A percentile compares a stretch with the other conserved stretches of the same genome.
Conservation (phyloP, 2,797 vertebrate genomes). For the Oryzias sinensis region DNA sequence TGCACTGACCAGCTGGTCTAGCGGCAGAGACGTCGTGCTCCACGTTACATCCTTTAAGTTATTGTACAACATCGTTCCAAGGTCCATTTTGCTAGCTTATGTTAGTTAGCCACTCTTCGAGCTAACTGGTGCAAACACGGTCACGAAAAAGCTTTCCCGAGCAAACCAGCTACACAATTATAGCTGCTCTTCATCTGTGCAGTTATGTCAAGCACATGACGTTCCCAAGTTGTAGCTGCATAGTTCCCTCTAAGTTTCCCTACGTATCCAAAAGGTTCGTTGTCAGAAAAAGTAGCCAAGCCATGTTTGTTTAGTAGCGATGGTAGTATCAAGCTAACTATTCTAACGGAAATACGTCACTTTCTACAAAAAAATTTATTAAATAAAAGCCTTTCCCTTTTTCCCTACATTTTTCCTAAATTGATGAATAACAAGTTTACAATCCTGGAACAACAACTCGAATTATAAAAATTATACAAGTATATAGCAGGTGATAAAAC, state of each 20-base stretch:
- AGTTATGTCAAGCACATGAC: slow-evolving; percentile 3
- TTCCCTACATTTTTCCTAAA: too few species aligned
- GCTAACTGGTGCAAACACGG: slow-evolving; percentile 63
- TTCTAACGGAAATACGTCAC: slow-evolving; percentile 38
- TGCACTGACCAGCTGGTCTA: slow-evolving; percentile 90
- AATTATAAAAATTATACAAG: too few species aligned
- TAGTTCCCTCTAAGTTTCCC: slow-evolving; percentile 10
- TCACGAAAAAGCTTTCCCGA: slow-evolving; percentile 28
- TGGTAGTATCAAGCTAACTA: slow-evolving; percentile 19
- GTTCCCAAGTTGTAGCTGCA: slow-evolving; percentile 17
- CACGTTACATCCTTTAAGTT: slow-evolving; percentile 93
- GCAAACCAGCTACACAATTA: slow-evolving; percentile 3
- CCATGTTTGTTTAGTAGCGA: slow-evolving; percentile 71
- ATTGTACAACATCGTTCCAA: slow-evolving; percentile 86
- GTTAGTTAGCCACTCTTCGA: slow-evolving; percentile 53
- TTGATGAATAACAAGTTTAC: not conserved
- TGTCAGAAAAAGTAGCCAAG: slow-evolving; percentile 32
- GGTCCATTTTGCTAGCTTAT: slow-evolving; percentile 84
- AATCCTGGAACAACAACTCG: too few species aligned
- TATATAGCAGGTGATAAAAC: too few species aligned
- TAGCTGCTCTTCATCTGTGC: slow-evolving; percentile 17
- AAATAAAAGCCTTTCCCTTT: slow-evolving; percentile 39
- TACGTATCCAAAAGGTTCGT: slow-evolving; percentile 34
- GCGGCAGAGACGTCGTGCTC: slow-evolving; percentile 87
- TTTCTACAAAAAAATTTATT: not conserved